Conservation (phyloP, 2,888 invertebrate species). For the Lycaena phlaeas region DNA sequence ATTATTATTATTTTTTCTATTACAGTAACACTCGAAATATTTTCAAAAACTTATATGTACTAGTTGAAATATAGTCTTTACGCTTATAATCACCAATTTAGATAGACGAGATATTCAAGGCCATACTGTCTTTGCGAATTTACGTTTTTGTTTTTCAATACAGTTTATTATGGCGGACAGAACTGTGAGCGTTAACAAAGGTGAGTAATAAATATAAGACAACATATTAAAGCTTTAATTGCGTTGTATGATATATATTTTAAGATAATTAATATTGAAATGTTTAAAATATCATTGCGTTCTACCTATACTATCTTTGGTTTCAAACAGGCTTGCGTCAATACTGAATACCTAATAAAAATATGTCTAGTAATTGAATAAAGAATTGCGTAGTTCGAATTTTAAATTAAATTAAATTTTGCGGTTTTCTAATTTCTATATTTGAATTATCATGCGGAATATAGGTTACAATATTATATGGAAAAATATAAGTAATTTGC, state of each 20-base stretch:
- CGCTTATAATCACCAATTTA: conserved; percentile 13
- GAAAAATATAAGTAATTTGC: not conserved
- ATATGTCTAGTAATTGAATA: not conserved
- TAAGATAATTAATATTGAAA: too few relatives aligned
- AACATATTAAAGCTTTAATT: not conserved
- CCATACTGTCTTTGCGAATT: not conserved
- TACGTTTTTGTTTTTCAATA: not conserved
- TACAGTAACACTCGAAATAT: not conserved
- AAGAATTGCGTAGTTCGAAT: conserved; percentile 1
- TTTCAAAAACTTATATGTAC: too few relatives aligned
- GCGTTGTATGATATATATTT: not conserved
- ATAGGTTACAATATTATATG: too few relatives aligned
- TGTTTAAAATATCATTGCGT: too few relatives aligned
- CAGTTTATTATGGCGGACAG: not conserved
- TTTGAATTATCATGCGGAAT: too few relatives aligned
- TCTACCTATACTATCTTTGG: not conserved
- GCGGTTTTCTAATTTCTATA: not conserved
- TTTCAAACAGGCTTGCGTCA: not conserved
- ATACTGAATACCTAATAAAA: not conserved
- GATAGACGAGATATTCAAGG: conserved; percentile 18
- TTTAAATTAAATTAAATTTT: not conserved
- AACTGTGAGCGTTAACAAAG: not conserved
- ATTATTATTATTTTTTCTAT: not conserved
- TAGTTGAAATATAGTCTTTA: not conserved
- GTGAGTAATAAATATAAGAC: too few relatives aligned